Conservation (phyloP, 2,113 vertebrate species). For the Melanostigma gelatinosum region DNA sequence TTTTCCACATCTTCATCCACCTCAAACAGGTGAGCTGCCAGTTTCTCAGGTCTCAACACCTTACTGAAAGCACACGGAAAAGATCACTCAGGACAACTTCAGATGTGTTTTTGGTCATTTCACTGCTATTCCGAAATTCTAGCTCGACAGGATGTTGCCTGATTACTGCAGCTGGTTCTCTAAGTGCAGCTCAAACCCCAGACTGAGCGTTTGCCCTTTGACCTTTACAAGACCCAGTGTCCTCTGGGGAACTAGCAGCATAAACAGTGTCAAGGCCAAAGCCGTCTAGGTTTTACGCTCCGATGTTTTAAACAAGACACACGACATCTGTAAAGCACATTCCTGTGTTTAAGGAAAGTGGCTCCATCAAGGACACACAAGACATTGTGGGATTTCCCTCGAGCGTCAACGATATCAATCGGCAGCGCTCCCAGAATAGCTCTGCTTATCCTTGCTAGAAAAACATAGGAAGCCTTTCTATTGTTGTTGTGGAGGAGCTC, state of each 20-base stretch:
- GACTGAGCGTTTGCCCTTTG: slow-evolving; percentile 37
- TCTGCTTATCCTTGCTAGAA: slow-evolving; percentile 37
- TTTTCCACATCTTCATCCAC: slow-evolving; percentile 98
- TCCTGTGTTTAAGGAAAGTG: slow-evolving; percentile 45
- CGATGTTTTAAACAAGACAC: slow-evolving; percentile 45
- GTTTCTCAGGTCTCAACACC: slow-evolving; percentile 89
- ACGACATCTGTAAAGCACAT: slow-evolving; percentile 70
- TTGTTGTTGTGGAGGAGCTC: slow-evolving; percentile 54
- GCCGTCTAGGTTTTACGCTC: slow-evolving; percentile 11
- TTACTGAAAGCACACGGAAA: slow-evolving; percentile 84
- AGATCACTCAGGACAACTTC: no score
- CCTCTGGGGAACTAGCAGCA: slow-evolving; percentile 37
- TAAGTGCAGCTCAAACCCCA: slow-evolving; percentile 38
- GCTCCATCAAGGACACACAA: slow-evolving; percentile 37
- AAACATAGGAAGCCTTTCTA: slow-evolving; percentile 62
- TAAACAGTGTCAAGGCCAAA: slow-evolving; percentile 54
- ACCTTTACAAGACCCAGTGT: slow-evolving; percentile 31
- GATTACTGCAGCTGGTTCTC: slow-evolving; percentile 21
- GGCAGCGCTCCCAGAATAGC: slow-evolving; percentile 61
- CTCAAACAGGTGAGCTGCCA: slow-evolving; percentile 94
- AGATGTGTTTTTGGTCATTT: background rate
- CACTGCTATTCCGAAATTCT: background rate
- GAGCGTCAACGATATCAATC: slow-evolving; percentile 25
- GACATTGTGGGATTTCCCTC: slow-evolving; percentile 58
- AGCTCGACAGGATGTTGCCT: slow-evolving; percentile 13